Conservation (phyloP, 1,140 invertebrate species). For the Ceratosolen solmsi region DNA sequence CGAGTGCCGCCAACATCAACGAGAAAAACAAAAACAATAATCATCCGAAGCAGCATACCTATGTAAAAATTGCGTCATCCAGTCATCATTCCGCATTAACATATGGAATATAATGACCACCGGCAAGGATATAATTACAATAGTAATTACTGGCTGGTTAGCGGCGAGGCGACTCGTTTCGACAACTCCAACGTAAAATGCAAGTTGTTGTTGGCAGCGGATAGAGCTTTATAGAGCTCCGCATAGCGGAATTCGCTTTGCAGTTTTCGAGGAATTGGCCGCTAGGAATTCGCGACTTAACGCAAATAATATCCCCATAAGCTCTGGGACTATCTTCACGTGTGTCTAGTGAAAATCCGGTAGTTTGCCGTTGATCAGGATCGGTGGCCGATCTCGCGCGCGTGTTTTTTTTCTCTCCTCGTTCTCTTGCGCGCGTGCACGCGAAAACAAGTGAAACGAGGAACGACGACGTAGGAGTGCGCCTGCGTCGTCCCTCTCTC, state of each 20-base stretch:
- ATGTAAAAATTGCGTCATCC: neutral
- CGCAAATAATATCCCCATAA: neutral
- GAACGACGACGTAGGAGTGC: neutral
- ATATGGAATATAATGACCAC: neutral
- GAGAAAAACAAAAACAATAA: no score
- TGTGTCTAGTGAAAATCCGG: neutral
- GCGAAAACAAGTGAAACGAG: neutral
- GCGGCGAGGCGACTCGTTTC: no score
- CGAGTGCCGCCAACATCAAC: no score
- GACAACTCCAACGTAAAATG: neutral
- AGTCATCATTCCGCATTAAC: neutral
- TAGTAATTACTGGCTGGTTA: neutral
- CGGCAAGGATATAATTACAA: neutral
- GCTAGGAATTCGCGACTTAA: no score
- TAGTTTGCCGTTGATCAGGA: neutral
- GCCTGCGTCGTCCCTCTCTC: neutral
- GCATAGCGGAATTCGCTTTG: no score
- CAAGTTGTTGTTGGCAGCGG: no score
- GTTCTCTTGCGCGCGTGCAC: neutral
- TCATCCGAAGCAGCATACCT: no score
- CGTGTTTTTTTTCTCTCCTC: neutral
- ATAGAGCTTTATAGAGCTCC: no score
- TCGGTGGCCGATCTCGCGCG: neutral
- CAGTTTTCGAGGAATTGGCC: neutral
- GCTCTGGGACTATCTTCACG: neutral